These are phyloP conservation scores for Zootoca vivipara DNA, from an alignment of 2,113 vertebrate genomes.

Conservation along the genomic window DNA sequence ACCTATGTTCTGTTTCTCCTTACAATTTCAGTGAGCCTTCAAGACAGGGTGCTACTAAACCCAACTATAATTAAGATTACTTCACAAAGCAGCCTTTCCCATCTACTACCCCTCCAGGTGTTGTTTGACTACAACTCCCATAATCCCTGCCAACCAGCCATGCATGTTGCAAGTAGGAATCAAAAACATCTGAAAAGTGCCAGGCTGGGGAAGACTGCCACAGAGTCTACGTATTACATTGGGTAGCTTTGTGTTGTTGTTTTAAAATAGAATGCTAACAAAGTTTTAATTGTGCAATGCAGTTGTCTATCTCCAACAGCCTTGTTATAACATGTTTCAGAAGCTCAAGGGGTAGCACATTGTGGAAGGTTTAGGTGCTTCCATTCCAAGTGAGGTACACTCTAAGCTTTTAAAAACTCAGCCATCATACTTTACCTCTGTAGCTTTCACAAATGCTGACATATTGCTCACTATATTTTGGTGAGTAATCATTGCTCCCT, in stretches of 20 bases:
- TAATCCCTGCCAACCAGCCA: too few species aligned
- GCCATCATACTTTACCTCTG: constrained; percentile 84
- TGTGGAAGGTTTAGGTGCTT: neutral
- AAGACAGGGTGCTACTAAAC: neutral
- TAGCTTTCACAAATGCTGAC: constrained; percentile 88
- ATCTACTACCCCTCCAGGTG: too few species aligned
- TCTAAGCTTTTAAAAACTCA: neutral
- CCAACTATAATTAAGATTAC: neutral
- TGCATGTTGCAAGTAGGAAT: neutral
- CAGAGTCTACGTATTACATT: too few species aligned
- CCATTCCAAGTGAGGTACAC: neutral
- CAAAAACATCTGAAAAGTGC: neutral
- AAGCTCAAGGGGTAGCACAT: neutral
- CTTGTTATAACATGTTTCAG: neutral
- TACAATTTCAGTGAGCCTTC: neutral
- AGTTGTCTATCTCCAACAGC: neutral
- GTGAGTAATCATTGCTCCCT: constrained; percentile 94
- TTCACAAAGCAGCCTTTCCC: neutral
- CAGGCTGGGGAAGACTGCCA: too few species aligned
- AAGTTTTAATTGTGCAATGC: neutral
- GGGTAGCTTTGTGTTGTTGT: too few species aligned
- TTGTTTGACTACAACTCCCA: too few species aligned
- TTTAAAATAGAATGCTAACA: neutral
- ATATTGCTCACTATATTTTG: constrained; percentile 89
- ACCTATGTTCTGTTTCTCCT: neutral